Base-by-base conservation (phyloP, 2,113 vertebrate species). In the Ailurus styani region DNA sequence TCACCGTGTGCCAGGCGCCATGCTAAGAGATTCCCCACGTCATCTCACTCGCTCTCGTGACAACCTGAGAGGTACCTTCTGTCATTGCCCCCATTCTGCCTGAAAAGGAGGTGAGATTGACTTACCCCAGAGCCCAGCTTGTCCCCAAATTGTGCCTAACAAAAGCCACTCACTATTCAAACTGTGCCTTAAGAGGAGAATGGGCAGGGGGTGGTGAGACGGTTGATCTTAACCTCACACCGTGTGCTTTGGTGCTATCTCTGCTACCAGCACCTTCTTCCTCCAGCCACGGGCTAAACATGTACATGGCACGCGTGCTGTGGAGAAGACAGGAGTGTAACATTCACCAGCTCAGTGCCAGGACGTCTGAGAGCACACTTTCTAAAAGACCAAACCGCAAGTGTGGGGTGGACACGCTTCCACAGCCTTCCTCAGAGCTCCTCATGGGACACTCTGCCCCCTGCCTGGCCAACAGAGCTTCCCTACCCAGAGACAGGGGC, bases 221-320 rank as follows among this genome's bases (percentile, higher is more conserved):
- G 20, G 42, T 8, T 90, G 25, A 54, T 42, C 47, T 79, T 81
- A 62, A 57, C 64, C 17, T 85, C 50, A 70, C 50, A 12, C 25
- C 1, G 0, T 66, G 70, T 73, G 45, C 37, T 81, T 52, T 29
- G 40, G 62, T 25, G 5, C 77, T 42, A 11, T 52, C 29, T 88
- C 34, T 86, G 31, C 83, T 42, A 4, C 52, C n/a, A 47, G 42
- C 4, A 57, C 81, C 34, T 23, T 27, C 31, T 79, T 3, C 45
- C 12, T 29, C 17, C 40, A 13, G 2, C 23, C 70, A 29, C 6
- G 0, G 50, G 77, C 29, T 55, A 50, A 83, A 40, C 27, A 5
- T 6, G 2, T 14, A 31, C 31, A 25, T 1, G 25, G 66, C 29
- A 2, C 6, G 45, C 50, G 2, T 2, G 15, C 37, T 29, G 1